Conservation (phyloP, 2,888 invertebrate genomes). For the Steromphala cineraria region DNA sequence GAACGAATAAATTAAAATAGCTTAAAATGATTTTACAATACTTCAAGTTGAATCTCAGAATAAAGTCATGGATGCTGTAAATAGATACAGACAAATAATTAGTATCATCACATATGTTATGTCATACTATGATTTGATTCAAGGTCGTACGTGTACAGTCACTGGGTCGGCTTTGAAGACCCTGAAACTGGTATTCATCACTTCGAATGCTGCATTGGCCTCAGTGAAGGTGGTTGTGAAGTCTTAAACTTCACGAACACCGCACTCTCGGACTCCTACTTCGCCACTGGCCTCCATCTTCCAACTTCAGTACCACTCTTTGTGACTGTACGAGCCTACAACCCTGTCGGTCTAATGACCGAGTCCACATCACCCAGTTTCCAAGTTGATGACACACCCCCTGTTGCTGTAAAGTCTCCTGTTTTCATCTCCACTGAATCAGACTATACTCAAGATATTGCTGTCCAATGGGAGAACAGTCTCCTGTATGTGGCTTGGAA, state of each 20-base stretch:
- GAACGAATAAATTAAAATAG: no score
- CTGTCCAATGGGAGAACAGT: constrained; percentile 40
- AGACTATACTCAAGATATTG: neutral
- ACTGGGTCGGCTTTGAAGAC: constrained; percentile 20
- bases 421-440: neutral
- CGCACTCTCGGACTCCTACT: constrained; percentile 23
- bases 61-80: no score
- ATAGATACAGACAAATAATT: no score
- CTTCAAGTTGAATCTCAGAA: no score
- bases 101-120: no score
- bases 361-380: constrained; percentile 31
- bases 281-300: constrained; percentile 27
- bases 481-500: constrained; percentile 33
- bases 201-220: constrained; percentile 14
- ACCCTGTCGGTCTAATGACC: constrained; percentile 31
- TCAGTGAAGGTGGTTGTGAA: constrained; percentile 26
- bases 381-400: constrained; percentile 28
- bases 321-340: constrained; percentile 31
- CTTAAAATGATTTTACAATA: no score
- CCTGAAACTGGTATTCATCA: constrained; percentile 14
- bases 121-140: neutral
- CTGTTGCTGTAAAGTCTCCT: constrained; percentile 12
- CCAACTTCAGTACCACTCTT: constrained; percentile 21
- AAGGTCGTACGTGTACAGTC: neutral
- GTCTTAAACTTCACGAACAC: constrained; percentile 25